Conservation (phyloP, 2,797 vertebrate species). For the Chaetophractus vellerosus region DNA sequence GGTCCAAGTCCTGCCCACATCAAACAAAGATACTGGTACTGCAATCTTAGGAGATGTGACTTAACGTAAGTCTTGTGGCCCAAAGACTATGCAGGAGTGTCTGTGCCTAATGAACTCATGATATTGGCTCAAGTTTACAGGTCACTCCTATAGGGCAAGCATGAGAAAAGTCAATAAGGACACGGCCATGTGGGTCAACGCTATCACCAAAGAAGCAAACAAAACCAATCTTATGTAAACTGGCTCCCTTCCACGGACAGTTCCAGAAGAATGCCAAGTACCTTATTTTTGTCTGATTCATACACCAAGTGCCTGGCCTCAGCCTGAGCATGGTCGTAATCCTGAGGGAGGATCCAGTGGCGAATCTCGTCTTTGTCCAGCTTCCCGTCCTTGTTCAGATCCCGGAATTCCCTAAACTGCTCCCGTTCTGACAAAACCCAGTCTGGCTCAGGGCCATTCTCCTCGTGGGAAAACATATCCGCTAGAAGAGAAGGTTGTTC, state of each 20-base stretch:
- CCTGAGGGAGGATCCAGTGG: conserved; percentile 98
- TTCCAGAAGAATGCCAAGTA: conserved; percentile 80
- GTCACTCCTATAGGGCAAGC: neutral
- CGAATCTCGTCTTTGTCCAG: conserved; percentile 98
- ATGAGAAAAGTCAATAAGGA: neutral
- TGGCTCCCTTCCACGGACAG: neutral
- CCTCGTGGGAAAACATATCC: conserved; percentile 99
- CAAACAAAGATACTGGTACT: neutral
- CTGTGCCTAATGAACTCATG: neutral
- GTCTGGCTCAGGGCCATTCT: conserved; percentile 96
- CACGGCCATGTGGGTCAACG: neutral
- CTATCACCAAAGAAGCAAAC: neutral
- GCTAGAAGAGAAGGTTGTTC: conserved; percentile 89
- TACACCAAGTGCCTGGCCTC: conserved; percentile 98
- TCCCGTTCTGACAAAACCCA: conserved; percentile 98
- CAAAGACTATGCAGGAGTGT: neutral
- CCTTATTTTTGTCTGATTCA: conserved; percentile 97
- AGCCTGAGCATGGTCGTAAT: conserved; percentile 97
- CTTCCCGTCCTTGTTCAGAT: conserved; percentile 98
- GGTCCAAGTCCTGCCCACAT: neutral
- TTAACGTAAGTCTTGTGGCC: neutral
- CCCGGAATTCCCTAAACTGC: conserved; percentile 98
- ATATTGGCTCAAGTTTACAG: neutral
- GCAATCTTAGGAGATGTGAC: neutral
- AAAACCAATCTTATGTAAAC: neutral